These are phyloP conservation scores for Drosophila helvetica DNA, from an alignment of 2,888 invertebrate genomes.

Conservation along the genomic window DNA sequence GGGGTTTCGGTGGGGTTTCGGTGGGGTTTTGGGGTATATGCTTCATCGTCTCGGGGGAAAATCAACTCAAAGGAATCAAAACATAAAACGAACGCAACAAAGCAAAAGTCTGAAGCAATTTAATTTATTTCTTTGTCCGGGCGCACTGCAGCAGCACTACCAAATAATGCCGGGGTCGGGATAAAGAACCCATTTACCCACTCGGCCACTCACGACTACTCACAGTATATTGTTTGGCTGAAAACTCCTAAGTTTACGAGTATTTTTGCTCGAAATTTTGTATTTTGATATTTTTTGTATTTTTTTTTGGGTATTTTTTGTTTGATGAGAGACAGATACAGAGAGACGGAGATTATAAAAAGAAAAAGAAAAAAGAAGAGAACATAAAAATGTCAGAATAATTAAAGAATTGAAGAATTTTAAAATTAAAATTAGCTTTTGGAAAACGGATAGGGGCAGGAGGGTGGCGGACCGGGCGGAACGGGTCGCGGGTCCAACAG, in stretches of 20 bases:
- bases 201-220: slow-evolving; percentile 69
- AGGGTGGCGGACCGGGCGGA: no score
- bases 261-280: slow-evolving; percentile 51
- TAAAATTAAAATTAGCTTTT: slow-evolving; percentile 19
- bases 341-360: slow-evolving; percentile 68
- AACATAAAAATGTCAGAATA: slow-evolving; percentile 62
- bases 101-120: slow-evolving; percentile 43
- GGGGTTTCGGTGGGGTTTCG: background rate
- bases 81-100: slow-evolving; percentile 43
- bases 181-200: slow-evolving; percentile 19
- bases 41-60: slow-evolving; percentile 16
- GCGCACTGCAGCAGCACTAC: slow-evolving; percentile 36
- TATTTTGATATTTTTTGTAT: slow-evolving; percentile 14
- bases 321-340: slow-evolving; percentile 43
- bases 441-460: background rate
- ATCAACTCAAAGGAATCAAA: slow-evolving; percentile 23
- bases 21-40: slow-evolving; percentile 2
- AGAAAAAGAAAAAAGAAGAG: slow-evolving; percentile 71
- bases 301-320: slow-evolving; percentile 28
- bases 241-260: slow-evolving; percentile 81
- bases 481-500: no score
- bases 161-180: slow-evolving; percentile 29
- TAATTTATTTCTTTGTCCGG: slow-evolving; percentile 14
- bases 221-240: slow-evolving; percentile 84
- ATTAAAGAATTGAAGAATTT: slow-evolving; percentile 34